Percentiles rank a stretch among this genome's conserved stretches.
phyloP scores from a whole-genome alignment of 2,888 invertebrate genomes.

The Xanthorhoe spadicearia region DNA sequence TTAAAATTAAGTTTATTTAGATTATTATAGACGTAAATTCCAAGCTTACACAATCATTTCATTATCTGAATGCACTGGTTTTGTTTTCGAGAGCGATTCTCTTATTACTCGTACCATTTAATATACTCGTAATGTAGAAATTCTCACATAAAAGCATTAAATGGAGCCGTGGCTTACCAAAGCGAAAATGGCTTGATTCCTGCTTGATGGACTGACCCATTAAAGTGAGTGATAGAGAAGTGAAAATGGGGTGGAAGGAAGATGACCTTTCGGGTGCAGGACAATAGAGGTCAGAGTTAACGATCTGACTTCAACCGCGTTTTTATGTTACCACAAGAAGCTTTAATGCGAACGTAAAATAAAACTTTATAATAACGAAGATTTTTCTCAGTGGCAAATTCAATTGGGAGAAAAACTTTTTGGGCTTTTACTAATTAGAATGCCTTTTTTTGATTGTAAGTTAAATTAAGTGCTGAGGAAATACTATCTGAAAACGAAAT shows the following conservation, averaged over 20 bases:
- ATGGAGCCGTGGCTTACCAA: slow-evolving; percentile 11
- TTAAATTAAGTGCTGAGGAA: background rate
- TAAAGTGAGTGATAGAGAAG: slow-evolving; percentile 31
- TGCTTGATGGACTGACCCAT: slow-evolving; percentile 29
- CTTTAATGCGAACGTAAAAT: background rate
- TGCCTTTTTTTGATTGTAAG: background rate
- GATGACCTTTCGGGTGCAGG: slow-evolving; percentile 31
- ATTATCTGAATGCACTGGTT: too few relatives aligned
- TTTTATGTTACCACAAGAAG: slow-evolving; percentile 11
- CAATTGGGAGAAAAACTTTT: background rate
- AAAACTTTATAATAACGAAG: slow-evolving; percentile 4
- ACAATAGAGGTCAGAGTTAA: slow-evolving; percentile 28
- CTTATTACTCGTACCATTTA: too few relatives aligned
- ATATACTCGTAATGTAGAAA: background rate
- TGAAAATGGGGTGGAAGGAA: slow-evolving; percentile 28
- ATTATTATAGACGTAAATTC: too few relatives aligned
- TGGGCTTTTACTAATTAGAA: background rate
- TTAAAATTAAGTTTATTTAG: too few relatives aligned
- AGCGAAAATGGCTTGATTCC: slow-evolving; percentile 26
- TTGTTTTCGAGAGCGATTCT: too few relatives aligned
- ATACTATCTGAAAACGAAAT: too few relatives aligned
- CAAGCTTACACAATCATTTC: too few relatives aligned
- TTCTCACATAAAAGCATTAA: slow-evolving; percentile 1
- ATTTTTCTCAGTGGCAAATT: background rate
- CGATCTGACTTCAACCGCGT: slow-evolving; percentile 12